phyloP scores from a whole-genome alignment of 2,888 invertebrate genomes.

The Mythimna albipuncta region DNA sequence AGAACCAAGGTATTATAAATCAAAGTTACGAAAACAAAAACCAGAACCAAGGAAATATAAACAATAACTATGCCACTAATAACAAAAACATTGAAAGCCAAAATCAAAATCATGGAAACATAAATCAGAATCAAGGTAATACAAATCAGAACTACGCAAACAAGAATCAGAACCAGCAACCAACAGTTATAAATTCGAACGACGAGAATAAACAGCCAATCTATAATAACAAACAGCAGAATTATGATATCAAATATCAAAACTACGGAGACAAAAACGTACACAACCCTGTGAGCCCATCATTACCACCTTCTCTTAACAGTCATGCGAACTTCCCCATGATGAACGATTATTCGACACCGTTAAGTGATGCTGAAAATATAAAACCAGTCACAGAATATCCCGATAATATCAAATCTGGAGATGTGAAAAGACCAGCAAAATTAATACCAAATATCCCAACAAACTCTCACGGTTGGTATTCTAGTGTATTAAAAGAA shows the following conservation, averaged over 20 bases:
- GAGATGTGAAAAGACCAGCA: conserved; percentile 77
- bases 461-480: conserved; percentile 88
- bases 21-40: conserved; percentile 11
- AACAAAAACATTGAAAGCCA: conserved; percentile 12
- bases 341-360: conserved; percentile 76
- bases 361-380: conserved; percentile 56
- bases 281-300: conserved; percentile 55
- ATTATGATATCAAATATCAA: conserved; percentile 39
- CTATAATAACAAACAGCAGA: conserved; percentile 35
- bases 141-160: conserved; percentile 49
- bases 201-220: conserved; percentile 45
- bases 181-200: conserved; percentile 5
- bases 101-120: conserved; percentile 17
- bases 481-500: conserved; percentile 81
- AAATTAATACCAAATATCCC: conserved; percentile 83
- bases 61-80: conserved; percentile 17
- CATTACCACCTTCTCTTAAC: conserved; percentile 75
- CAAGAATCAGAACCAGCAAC: conserved; percentile 19
- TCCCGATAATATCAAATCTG: conserved; percentile 68
- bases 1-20: conserved; percentile 21
- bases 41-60: conserved; percentile 5
- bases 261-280: conserved; percentile 60
- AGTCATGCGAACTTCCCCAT: conserved; percentile 89
- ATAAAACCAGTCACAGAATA: conserved; percentile 76
- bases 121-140: conserved; percentile 22